Base-by-base conservation (phyloP, 1,140 invertebrate genomes). In the Drosophila sp. region DNA sequence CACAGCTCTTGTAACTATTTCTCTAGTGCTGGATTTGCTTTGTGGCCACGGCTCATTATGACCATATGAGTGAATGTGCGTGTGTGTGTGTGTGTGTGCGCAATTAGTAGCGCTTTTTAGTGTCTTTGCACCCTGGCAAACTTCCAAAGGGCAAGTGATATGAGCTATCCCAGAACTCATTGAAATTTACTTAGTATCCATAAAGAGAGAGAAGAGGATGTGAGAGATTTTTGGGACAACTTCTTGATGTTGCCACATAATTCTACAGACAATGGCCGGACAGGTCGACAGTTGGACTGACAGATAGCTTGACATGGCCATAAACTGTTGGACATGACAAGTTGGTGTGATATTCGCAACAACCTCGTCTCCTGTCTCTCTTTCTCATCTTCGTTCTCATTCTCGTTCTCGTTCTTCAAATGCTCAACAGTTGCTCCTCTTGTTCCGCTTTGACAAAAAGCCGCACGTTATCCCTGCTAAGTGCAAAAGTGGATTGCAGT, bases 311-410 rank as follows among this genome's bases (percentile, higher is more conserved):
- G 79, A 87, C 82, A 89, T 76, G 74, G 51, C 73, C 79, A 89
- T 89, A 80, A 89, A 89, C 83, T 89, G 76, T 89, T 79, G 83
- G 84, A 89, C 83, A 89, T 89, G 83, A 89, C 83, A 83, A 89
- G 76, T 89, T 89, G 84, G 72, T 89, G 83, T 79, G 79, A 89
- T 79, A 89, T 82, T 87, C 87, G 83, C 83, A 54, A 79, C 83
- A 89, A 77, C 76, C 72, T 87, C 75, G 70, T 41, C 56, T 21
- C 21, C 32, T 43, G n/a, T 11, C 25, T 27, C 36, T 18, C 7
- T 32, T 32, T n/a, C n/a, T n/a, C n/a, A n/a, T 29, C 14, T 8
- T 46, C 65, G 34, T 40, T 34, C 9, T 8, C 25, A 11, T 13
- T 27, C 29, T 38, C n/a, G n/a, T n/a, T n/a, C n/a, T n/a, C n/a